These are phyloP conservation scores for Ganaspis sp. DNA, from an alignment of 1,140 invertebrate genomes.

Conservation along the genomic window DNA sequence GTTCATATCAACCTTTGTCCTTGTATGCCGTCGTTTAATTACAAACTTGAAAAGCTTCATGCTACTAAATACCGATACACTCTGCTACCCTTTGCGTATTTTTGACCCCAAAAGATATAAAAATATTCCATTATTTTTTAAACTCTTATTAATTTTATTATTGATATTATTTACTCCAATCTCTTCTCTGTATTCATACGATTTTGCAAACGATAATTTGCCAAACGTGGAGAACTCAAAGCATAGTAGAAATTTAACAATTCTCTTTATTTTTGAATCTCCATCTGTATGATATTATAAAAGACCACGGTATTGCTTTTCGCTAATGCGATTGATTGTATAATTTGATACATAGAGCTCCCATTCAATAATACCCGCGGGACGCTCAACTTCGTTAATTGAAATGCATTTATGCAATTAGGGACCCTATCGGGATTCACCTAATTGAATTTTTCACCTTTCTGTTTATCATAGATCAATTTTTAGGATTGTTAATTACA, in stretches of 20 bases:
- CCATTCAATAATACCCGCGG: slow-evolving; percentile 24
- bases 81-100: not conserved
- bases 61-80: slow-evolving; percentile 7
- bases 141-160: no score
- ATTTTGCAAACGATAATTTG: no score
- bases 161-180: not conserved
- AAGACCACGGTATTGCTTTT: slow-evolving; percentile 9
- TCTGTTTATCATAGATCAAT: slow-evolving; percentile 8
- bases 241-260: not conserved
- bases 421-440: slow-evolving; percentile 21
- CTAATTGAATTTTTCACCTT: slow-evolving; percentile 18
- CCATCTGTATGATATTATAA: slow-evolving; percentile 19
- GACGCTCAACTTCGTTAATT: slow-evolving; percentile 25
- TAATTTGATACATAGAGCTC: slow-evolving; percentile 19
- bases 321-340: slow-evolving; percentile 26
- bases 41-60: slow-evolving; percentile 19
- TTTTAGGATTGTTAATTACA: not conserved
- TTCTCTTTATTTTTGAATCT: not conserved
- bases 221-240: not conserved
- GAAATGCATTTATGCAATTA: slow-evolving; percentile 30
- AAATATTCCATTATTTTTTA: not conserved
- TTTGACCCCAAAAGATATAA: not conserved
- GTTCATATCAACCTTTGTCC: slow-evolving; percentile 21
- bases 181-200: no score
- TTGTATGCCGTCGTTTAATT: slow-evolving; percentile 12